Percentiles rank a stretch among this genome's conserved stretches.
These are phyloP conservation scores for Stegodyphus mimosarum DNA, from an alignment of 1,140 invertebrate species.

Conservation along the genomic window DNA sequence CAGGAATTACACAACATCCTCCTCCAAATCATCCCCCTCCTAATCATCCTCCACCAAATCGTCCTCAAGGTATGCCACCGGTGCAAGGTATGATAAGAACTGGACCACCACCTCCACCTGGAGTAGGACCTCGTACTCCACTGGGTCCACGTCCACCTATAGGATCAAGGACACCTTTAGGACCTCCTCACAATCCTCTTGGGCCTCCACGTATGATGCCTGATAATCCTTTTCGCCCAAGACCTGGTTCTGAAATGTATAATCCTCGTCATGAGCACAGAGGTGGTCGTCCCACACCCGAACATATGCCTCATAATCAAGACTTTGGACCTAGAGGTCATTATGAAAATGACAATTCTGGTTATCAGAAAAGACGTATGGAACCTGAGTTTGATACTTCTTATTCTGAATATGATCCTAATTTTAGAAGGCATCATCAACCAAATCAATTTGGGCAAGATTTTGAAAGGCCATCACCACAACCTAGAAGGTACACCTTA, in stretches of 20 bases:
- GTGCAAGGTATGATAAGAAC: constrained; percentile 1
- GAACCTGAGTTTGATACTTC: constrained; percentile 20
- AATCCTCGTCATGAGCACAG: background rate
- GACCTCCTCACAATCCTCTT: background rate
- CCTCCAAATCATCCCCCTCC: constrained; percentile 34
- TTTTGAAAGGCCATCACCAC: constrained; percentile 31
- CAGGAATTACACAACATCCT: constrained; percentile 32
- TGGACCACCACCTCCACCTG: constrained; percentile 6
- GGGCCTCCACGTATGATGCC: background rate
- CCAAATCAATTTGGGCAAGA: constrained; percentile 16
- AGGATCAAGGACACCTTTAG: too few relatives aligned
- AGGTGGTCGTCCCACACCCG: background rate
- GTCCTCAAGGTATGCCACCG: constrained; percentile 3
- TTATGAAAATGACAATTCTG: constrained; percentile 15
- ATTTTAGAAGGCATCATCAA: constrained; percentile 12
- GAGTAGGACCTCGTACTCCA: background rate
- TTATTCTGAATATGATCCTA: constrained; percentile 24
- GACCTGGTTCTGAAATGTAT: constrained; percentile 10
- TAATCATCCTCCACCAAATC: constrained; percentile 19
- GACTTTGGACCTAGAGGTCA: constrained; percentile 20
- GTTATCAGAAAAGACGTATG: background rate
- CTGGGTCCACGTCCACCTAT: too few relatives aligned
- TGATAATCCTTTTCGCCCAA: constrained; percentile 9
- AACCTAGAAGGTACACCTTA: constrained; percentile 20
- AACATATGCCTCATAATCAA: background rate